phyloP scores from a whole-genome alignment of 2,113 vertebrate species.

The Planiliza haematocheilus region DNA sequence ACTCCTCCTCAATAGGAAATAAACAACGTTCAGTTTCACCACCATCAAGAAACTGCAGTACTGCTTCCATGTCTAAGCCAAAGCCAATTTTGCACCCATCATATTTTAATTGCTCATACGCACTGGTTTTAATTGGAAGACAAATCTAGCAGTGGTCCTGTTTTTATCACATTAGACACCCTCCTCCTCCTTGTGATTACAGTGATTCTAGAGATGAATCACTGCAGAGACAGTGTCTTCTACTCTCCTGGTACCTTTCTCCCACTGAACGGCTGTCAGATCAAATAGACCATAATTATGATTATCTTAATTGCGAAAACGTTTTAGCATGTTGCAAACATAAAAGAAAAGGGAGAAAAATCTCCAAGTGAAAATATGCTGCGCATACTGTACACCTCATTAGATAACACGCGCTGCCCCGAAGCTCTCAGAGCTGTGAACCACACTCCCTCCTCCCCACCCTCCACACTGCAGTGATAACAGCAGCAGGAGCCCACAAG shows the following conservation, averaged over 20 bases:
- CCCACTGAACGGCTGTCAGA: constrained; percentile 31
- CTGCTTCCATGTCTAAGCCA: constrained; percentile 10
- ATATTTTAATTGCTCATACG: constrained; percentile 31
- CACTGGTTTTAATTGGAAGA: constrained; percentile 47
- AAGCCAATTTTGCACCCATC: constrained; percentile 19
- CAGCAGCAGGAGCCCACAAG: constrained; percentile 64
- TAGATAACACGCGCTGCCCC: constrained; percentile 44
- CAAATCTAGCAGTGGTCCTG: constrained; percentile 22
- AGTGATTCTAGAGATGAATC: constrained; percentile 21
- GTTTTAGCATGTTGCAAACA: constrained; percentile 23
- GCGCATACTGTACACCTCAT: constrained; percentile 41
- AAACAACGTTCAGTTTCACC: constrained; percentile 19
- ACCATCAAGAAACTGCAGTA: background rate
- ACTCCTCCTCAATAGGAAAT: constrained; percentile 13
- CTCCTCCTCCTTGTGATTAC: constrained; percentile 11
- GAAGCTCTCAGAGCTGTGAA: constrained; percentile 48
- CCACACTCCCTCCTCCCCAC: constrained; percentile 42
- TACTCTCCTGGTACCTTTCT: constrained; percentile 17
- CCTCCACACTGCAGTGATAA: constrained; percentile 72
- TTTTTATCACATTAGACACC: constrained; percentile 34
- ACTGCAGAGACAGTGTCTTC: constrained; percentile 8
- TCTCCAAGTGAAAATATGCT: constrained; percentile 20
- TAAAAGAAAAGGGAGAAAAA: constrained; percentile 2
- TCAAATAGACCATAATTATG: constrained; percentile 19
- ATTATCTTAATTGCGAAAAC: constrained; percentile 8